phyloP scores from a whole-genome alignment of 2,113 vertebrate genomes.

The Ariopsis seemanni region DNA sequence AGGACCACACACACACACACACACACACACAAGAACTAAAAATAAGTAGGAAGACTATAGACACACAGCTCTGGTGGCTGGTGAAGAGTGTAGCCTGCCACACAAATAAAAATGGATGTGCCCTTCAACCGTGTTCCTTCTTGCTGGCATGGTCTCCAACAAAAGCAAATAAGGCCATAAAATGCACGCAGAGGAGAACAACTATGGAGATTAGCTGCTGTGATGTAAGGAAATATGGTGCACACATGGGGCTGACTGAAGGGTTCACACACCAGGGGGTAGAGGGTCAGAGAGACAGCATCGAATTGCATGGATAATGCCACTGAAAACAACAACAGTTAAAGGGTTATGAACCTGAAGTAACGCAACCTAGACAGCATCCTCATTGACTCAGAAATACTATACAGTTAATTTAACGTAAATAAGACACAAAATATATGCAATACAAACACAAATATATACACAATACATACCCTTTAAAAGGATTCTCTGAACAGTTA shows the following conservation, averaged over 20 bases:
- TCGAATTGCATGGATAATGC: slow-evolving; percentile 1
- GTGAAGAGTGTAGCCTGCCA: slow-evolving; percentile 14
- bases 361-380: not conserved
- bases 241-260: slow-evolving; percentile 51
- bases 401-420: not conserved
- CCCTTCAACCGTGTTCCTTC: slow-evolving; percentile 26
- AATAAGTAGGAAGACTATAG: slow-evolving; percentile 9
- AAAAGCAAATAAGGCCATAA: slow-evolving; percentile 59
- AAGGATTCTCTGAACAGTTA: not conserved
- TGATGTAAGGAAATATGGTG: slow-evolving; percentile 45
- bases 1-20: slow-evolving; percentile 37
- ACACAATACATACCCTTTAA: not conserved
- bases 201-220: slow-evolving; percentile 32
- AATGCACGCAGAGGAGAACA: slow-evolving; percentile 34
- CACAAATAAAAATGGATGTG: slow-evolving; percentile 45
- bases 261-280: slow-evolving; percentile 14
- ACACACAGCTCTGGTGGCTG: not conserved
- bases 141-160: slow-evolving; percentile 32
- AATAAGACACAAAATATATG: not conserved
- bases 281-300: not conserved
- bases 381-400: not conserved
- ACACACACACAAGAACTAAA: not conserved
- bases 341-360: slow-evolving; percentile 3
- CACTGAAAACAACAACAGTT: not conserved
- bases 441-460: not conserved